phyloP scores from a whole-genome alignment of 2,797 vertebrate genomes.

The Peromyscus nudipes region DNA sequence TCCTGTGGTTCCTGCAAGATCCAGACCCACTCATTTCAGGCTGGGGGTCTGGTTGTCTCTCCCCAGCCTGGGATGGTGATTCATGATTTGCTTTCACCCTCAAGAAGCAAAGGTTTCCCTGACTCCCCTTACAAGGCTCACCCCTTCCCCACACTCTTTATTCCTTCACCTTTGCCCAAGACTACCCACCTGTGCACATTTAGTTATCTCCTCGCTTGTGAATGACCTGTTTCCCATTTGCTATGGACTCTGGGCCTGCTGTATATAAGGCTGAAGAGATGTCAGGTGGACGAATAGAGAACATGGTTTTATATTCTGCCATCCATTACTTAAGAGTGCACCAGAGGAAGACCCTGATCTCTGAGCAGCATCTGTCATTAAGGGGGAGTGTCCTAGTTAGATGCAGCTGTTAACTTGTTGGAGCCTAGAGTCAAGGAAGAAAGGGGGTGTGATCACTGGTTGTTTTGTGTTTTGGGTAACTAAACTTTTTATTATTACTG shows the following conservation, averaged over 20 bases:
- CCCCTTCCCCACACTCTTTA: not conserved
- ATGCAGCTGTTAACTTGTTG: not conserved
- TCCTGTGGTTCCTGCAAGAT: not conserved
- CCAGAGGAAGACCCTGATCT: not conserved
- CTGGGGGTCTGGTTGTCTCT: not conserved
- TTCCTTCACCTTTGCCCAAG: not conserved
- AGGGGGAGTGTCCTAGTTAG: not conserved
- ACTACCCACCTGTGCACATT: not conserved
- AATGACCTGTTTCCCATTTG: not conserved
- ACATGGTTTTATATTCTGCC: not conserved
- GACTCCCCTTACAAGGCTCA: not conserved
- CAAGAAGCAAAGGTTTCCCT: not conserved
- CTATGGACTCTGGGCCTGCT: not conserved
- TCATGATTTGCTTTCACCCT: not conserved
- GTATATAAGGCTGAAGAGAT: not conserved
- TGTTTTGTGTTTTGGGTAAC: too few species aligned
- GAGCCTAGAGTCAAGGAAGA: not conserved
- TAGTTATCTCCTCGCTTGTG: not conserved
- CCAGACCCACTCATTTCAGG: not conserved
- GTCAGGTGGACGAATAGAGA: not conserved
- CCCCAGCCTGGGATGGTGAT: not conserved
- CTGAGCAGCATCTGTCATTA: not conserved
- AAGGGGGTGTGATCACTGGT: not conserved
- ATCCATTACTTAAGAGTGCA: not conserved
- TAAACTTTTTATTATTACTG: too few species aligned